These are phyloP conservation scores for Brachionus rotundiformis DNA, from an alignment of 1,140 invertebrate species.

Conservation along the genomic window DNA sequence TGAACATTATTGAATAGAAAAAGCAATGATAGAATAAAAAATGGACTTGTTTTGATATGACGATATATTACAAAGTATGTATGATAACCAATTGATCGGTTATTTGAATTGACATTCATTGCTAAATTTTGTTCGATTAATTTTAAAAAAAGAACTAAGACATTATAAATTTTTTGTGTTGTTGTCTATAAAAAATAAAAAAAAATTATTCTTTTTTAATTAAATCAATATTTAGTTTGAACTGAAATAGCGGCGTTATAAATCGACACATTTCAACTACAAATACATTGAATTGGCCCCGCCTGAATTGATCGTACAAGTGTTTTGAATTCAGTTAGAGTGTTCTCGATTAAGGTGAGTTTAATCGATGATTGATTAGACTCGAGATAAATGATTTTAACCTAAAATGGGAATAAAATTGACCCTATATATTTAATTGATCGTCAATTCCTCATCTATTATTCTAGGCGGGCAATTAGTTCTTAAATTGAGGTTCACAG, in stretches of 20 bases:
- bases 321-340: slow-evolving; percentile 19
- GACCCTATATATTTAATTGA: not conserved
- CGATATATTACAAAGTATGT: not conserved
- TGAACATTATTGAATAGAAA: not conserved
- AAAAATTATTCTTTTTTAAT: slow-evolving; percentile 38
- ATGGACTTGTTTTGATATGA: not conserved
- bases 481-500: not conserved
- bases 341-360: slow-evolving; percentile 4
- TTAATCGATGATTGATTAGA: slow-evolving; percentile 15
- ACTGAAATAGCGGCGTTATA: not conserved
- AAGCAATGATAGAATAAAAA: not conserved
- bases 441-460: not conserved
- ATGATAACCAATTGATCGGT: not conserved
- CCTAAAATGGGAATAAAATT: slow-evolving; percentile 13
- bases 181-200: not conserved
- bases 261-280: slow-evolving; percentile 4
- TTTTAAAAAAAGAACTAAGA: not conserved
- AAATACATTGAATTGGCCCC: not conserved
- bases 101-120: not conserved
- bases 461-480: not conserved
- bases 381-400: slow-evolving; percentile 16
- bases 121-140: not conserved
- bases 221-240: slow-evolving; percentile 41
- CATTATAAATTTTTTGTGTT: not conserved
- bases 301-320: slow-evolving; percentile 1